Conservation (phyloP, 2,113 vertebrate genomes). For the Poecilia latipinna region DNA sequence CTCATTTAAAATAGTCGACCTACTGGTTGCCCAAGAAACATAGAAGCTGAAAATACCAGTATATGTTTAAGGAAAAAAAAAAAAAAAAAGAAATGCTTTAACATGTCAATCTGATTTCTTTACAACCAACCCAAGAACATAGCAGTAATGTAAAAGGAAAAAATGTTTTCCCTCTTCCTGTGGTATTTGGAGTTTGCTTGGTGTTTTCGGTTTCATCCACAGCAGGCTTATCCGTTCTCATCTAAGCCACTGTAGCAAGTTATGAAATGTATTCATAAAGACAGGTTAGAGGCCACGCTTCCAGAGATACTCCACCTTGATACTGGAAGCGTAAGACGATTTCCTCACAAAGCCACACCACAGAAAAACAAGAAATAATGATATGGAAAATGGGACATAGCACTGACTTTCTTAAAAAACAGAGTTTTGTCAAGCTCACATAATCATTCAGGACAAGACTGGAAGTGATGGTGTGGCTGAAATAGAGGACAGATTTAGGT, state of each 20-base stretch:
- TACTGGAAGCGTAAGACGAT: slow-evolving; percentile 12
- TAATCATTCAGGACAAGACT: slow-evolving; percentile 3
- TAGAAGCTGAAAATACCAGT: neutral
- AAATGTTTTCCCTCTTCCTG: slow-evolving; percentile 4
- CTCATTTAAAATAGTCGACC: neutral
- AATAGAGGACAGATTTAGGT: neutral
- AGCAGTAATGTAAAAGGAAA: neutral
- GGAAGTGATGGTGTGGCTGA: neutral
- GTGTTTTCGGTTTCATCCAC: slow-evolving; percentile 24
- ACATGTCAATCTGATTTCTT: too few species aligned
- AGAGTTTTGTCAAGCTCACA: neutral
- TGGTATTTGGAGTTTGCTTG: slow-evolving; percentile 17
- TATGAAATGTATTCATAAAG: slow-evolving; percentile 55
- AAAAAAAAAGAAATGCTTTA: too few species aligned
- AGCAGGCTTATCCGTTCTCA: slow-evolving; percentile 10
- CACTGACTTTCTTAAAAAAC: too few species aligned
- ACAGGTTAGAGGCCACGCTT: slow-evolving; percentile 43
- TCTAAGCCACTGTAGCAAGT: neutral
- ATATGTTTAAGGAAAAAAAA: too few species aligned
- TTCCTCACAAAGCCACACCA: slow-evolving; percentile 3
- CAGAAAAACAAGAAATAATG: slow-evolving; percentile 34
- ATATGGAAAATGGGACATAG: slow-evolving; percentile 22
- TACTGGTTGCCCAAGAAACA: neutral
- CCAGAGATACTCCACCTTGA: slow-evolving; percentile 30
- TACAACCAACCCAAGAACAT: neutral